Evolutionary conservation across 2,888 invertebrate species (phyloP).

Genomic region (Vannuccia rotundouncinata): DNA sequence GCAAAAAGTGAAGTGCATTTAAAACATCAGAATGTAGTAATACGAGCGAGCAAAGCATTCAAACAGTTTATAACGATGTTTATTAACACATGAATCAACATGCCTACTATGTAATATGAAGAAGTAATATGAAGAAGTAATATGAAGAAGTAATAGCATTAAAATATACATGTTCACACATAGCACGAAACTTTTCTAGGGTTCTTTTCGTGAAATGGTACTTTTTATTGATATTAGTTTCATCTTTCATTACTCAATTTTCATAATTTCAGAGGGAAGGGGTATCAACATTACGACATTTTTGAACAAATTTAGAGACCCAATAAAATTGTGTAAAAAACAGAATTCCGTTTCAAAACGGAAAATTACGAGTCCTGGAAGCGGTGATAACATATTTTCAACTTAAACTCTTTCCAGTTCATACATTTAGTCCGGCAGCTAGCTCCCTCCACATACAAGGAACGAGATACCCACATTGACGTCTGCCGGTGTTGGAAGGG

Average conservation of each 20-base stretch:
- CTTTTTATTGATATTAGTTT: constrained; percentile 20
- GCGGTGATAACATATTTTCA: too few species aligned
- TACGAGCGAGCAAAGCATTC: too few species aligned
- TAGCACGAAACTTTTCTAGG: constrained; percentile 3
- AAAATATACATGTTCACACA: background rate
- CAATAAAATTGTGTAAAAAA: background rate
- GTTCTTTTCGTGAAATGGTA: background rate
- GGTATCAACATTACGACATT: constrained; percentile 12
- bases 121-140: too few species aligned
- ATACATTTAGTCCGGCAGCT: too few species aligned
- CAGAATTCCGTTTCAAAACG: too few species aligned
- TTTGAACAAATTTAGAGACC: constrained; percentile 2
- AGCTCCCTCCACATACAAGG: too few species aligned
- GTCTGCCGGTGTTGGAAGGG: too few species aligned
- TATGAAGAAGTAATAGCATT: background rate
- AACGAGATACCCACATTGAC: too few species aligned
- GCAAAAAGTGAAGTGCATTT: too few species aligned
- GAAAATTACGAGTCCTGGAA: background rate
- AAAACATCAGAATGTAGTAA: too few species aligned
- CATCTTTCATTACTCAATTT: constrained; percentile 10
- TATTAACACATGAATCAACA: background rate
- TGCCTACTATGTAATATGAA: background rate
- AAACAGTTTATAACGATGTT: too few species aligned
- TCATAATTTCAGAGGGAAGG: constrained; percentile 12
- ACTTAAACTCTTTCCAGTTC: too few species aligned